Conservation (phyloP, 1,140 invertebrate species). For the Cyrtorhinus lividipennis region DNA sequence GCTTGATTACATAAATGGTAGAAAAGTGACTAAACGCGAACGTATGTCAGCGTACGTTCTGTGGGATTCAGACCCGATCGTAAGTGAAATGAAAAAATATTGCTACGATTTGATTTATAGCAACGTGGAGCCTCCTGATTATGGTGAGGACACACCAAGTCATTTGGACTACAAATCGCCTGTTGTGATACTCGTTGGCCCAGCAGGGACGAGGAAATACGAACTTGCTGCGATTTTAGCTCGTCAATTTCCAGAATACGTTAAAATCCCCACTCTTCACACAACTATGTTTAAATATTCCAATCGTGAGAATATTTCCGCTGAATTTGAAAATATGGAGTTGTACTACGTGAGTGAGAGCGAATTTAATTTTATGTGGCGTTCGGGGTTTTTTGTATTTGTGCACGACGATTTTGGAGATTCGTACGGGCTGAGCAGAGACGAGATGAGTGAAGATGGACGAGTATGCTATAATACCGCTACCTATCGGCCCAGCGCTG, state of each 20-base stretch:
- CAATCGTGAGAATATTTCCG: neutral
- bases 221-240: neutral
- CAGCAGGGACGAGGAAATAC: neutral
- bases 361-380: neutral
- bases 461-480: neutral
- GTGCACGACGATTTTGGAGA: neutral
- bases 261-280: neutral
- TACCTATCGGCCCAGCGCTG: neutral
- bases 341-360: neutral
- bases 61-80: neutral
- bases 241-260: neutral
- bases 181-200: neutral
- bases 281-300: neutral
- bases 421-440: neutral
- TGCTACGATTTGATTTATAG: neutral
- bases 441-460: neutral
- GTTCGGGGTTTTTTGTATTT: neutral
- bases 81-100: neutral
- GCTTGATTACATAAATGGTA: neutral
- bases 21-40: neutral
- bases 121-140: neutral
- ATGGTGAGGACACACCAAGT: neutral
- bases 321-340: neutral
- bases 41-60: neutral
- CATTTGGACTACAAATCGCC: neutral